A percentile compares a stretch with the other conserved stretches of the same genome.
These are phyloP conservation scores for Omphaloscelis lunosa DNA, from an alignment of 2,888 invertebrate species.

Conservation along the genomic window DNA sequence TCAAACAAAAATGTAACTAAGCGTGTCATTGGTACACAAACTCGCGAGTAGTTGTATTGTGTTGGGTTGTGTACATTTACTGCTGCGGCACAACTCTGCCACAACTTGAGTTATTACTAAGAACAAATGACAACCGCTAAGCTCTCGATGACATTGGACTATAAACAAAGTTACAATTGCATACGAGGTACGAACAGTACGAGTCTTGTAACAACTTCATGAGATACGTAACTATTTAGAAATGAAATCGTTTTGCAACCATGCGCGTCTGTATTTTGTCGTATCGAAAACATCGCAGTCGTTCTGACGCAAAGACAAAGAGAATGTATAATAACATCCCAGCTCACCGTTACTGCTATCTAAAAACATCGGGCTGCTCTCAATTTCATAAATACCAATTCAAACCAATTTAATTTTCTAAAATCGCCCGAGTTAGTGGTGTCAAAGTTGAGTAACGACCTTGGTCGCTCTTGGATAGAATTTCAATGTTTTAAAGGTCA, in stretches of 20 bases:
- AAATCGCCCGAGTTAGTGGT: constrained; percentile 47
- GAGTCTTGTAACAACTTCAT: constrained; percentile 22
- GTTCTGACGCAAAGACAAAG: constrained; percentile 32
- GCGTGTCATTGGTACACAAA: constrained; percentile 54
- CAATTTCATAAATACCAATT: constrained; percentile 45
- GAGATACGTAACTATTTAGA: constrained; percentile 46
- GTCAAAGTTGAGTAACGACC: constrained; percentile 54
- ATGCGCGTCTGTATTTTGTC: constrained; percentile 23
- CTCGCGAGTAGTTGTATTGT: constrained; percentile 55
- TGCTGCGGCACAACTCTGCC: constrained; percentile 53
- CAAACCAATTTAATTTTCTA: constrained; percentile 49
- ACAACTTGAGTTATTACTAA: constrained; percentile 62
- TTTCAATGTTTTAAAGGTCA: constrained; percentile 50
- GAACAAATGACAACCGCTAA: constrained; percentile 57
- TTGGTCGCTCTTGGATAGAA: constrained; percentile 40
- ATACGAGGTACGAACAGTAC: constrained; percentile 7
- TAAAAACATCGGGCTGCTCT: constrained; percentile 34
- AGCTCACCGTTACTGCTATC: constrained; percentile 24
- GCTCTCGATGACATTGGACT: constrained; percentile 48
- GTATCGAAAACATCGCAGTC: constrained; percentile 45
- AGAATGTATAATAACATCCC: constrained; percentile 29
- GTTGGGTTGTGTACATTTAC: constrained; percentile 55
- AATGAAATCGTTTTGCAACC: constrained; percentile 35
- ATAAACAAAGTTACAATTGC: constrained; percentile 51
- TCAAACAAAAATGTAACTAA: constrained; percentile 60